These are phyloP conservation scores for Pygoscelis adeliae DNA, from an alignment of 2,113 vertebrate species.

Conservation along the genomic window DNA sequence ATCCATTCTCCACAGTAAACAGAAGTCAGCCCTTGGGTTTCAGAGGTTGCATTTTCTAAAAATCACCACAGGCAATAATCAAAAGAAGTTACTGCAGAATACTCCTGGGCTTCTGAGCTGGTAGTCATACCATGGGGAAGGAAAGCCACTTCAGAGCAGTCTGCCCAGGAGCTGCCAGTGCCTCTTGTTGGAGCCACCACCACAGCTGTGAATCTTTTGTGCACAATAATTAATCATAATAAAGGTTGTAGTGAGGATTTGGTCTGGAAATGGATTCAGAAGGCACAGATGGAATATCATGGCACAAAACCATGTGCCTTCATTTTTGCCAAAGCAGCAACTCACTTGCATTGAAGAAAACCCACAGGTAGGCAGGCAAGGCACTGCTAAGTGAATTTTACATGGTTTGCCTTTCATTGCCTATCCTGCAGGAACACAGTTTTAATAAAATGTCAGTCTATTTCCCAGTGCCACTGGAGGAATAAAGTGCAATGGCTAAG, in stretches of 20 bases:
- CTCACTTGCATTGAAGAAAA: accelerated
- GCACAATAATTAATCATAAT: neutral
- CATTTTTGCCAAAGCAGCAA: neutral
- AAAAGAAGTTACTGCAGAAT: neutral
- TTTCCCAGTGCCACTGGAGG: neutral
- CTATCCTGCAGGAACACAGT: neutral
- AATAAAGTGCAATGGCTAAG: neutral
- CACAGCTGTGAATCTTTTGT: neutral
- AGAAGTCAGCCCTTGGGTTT: neutral
- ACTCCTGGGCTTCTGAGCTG: neutral
- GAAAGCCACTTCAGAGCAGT: neutral
- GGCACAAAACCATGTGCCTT: neutral
- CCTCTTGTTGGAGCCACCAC: neutral
- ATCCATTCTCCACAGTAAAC: neutral
- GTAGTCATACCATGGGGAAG: neutral
- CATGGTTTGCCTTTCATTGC: neutral
- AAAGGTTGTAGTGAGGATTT: neutral
- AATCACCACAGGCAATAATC: neutral
- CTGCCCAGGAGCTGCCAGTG: neutral
- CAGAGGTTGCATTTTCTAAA: neutral
- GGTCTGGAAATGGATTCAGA: neutral
- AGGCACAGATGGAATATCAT: neutral
- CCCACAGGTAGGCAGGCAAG: neutral
- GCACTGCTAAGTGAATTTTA: neutral
- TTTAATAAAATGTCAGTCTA: neutral